A percentile compares a stretch with the other conserved stretches of the same genome.
Evolutionary conservation across 2,888 invertebrate species (phyloP).

Genomic region (Dascillus cervinus): DNA sequence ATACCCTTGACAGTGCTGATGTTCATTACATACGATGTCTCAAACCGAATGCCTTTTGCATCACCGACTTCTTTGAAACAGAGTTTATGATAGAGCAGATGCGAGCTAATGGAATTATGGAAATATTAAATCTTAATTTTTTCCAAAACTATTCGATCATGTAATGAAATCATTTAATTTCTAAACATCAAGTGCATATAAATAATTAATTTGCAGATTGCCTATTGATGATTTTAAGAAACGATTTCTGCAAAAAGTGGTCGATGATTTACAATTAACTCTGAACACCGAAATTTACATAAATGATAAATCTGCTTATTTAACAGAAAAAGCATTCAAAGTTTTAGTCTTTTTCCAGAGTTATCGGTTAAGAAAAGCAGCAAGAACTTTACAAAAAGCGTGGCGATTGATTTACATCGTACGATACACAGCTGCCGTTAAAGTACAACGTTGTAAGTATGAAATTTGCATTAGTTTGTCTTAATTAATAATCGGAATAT

Average conservation of each 20-base stretch:
- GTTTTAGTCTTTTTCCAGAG: no score
- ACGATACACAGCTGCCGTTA: no score
- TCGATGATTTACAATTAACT: no score
- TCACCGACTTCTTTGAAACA: constrained; percentile 20
- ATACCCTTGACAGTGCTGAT: constrained; percentile 34
- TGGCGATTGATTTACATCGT: no score
- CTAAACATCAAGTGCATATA: no score
- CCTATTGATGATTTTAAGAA: constrained; percentile 4
- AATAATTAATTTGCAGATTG: constrained; percentile 7
- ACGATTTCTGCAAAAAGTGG: not conserved
- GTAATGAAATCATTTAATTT: no score
- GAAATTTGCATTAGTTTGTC: no score
- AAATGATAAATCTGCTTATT: not conserved
- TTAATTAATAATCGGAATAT: no score
- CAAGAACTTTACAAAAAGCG: no score
- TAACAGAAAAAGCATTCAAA: not conserved
- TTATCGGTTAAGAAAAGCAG: no score
- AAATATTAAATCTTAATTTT: constrained; percentile 22
- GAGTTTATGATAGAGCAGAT: constrained; percentile 21
- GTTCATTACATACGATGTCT: constrained; percentile 40
- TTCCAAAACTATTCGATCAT: constrained; percentile 22
- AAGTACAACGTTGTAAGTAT: no score
- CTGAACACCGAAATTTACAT: not conserved
- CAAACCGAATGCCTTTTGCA: constrained; percentile 28
- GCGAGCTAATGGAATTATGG: constrained; percentile 22